phyloP scores from a whole-genome alignment of 2,113 vertebrate genomes.

The Sinocyclocheilus maitianheensis region DNA sequence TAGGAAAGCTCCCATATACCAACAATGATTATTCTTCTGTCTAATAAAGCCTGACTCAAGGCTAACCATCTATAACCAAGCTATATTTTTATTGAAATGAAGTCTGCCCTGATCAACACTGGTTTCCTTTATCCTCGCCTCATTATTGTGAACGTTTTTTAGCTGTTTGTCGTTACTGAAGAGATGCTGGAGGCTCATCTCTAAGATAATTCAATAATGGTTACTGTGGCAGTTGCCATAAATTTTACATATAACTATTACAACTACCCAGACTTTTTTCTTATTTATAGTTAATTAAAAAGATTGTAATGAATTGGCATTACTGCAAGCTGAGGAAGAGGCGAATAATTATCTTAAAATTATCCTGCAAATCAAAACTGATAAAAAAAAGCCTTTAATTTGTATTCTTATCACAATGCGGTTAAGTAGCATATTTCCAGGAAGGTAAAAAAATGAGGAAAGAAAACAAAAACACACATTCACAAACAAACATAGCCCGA shows the following conservation, averaged over 20 bases:
- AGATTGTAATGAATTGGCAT: background rate
- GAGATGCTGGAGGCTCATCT: background rate
- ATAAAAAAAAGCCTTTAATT: background rate
- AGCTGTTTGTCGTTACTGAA: constrained; percentile 6
- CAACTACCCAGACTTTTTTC: background rate
- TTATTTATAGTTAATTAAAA: background rate
- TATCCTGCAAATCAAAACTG: background rate
- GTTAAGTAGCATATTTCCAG: constrained; percentile 11
- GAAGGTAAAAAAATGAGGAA: background rate
- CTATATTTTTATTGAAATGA: constrained; percentile 38
- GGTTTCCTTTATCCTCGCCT: constrained; percentile 13
- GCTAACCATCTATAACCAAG: constrained; percentile 52
- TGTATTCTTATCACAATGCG: background rate
- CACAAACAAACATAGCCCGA: background rate
- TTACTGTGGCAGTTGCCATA: background rate
- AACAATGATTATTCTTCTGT: constrained; percentile 55
- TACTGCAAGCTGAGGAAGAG: background rate
- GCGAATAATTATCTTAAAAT: background rate
- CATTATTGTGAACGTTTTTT: background rate
- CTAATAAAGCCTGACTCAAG: constrained; percentile 52
- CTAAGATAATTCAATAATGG: background rate
- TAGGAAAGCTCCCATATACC: constrained; percentile 50
- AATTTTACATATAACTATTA: background rate
- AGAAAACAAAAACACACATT: constrained; percentile 8
- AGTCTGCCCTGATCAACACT: background rate